Evolutionary conservation across 2,888 invertebrate genomes (phyloP), one percentile per base, ranked within the genome.

Genomic region (Ethmia dodecea): DNA sequence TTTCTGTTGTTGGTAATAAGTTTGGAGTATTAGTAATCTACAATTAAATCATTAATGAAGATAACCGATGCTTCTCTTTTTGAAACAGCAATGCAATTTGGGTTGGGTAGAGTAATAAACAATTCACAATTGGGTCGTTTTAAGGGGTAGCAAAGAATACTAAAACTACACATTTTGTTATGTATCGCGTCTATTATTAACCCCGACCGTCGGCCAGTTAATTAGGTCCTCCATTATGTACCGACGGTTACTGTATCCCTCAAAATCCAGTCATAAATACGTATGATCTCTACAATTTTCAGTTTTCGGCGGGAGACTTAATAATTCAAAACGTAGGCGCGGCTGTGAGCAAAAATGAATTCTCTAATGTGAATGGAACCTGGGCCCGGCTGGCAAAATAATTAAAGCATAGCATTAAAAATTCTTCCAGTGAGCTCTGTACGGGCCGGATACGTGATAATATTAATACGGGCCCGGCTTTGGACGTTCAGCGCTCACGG

Each of bases 391-490:
- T 63, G 64, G 74, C 74, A 75, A 86, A 86, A 86, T 86, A 86
- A 86, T 86, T 86, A 83, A 86, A 80, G 79, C 79, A 69, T 65
- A 63, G 64, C 86, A 84, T 86, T 84, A 81, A 84, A 84, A 84
- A 84, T 86, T 84, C 86, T 75, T 81, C 77, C 75, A 71, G 71
- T 59, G 74, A 69, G 74, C 72, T 68, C 63, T 60, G 70, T 61
- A 49, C 54, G 68, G 60, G 53, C 75, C 84, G 84, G 83, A 83
- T 81, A 80, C 73, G 74, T 83, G 86, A 81, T 84, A 81, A 80
- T 86, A 84, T 86, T 84, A 84, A 84, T 84, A 79, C 66, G 65
- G 50, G 48, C 40, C 52, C 50, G 59, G 62, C 53, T 55, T 52
- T 49, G 52, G 51, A 43, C 52, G 51, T 52, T 49, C 44, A 26